These are phyloP conservation scores for Sebastes iracundus DNA, from an alignment of 2,797 vertebrate genomes.

Conservation along the genomic window DNA sequence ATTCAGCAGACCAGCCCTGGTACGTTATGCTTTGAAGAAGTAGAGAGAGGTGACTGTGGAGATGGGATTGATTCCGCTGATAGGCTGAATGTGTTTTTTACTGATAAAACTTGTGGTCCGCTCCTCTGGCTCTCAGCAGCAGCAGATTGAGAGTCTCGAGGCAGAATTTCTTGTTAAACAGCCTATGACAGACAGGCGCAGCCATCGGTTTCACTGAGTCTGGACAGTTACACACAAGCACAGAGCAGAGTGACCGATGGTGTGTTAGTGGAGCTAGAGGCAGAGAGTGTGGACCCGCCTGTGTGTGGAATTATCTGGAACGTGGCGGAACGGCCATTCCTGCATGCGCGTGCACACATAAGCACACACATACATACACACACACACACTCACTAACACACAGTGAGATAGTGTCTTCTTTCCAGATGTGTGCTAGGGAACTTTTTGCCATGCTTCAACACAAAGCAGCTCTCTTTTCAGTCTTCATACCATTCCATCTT, in stretches of 20 bases:
- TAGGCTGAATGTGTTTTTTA: conserved; percentile 15
- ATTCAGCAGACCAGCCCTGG: not conserved
- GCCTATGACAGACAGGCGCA: conserved; percentile 43
- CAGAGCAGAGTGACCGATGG: conserved; percentile 22
- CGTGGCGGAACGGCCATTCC: conserved; percentile 55
- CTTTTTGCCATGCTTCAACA: conserved; percentile 68
- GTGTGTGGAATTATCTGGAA: conserved; percentile 71
- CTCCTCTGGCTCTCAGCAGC: conserved; percentile 30
- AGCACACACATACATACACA: conserved; percentile 15
- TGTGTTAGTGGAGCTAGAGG: conserved; percentile 32
- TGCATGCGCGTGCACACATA: conserved; percentile 18
- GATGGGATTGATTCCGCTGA: conserved; percentile 25
- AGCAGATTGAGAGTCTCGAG: conserved; percentile 22
- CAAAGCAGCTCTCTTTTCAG: conserved; percentile 59
- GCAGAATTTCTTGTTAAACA: conserved; percentile 43
- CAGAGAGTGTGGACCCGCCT: conserved; percentile 44
- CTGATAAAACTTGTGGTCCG: conserved; percentile 41
- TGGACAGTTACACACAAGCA: conserved; percentile 37
- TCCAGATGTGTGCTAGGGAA: conserved; percentile 75
- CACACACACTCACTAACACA: conserved; percentile 38
- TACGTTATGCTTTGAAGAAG: not conserved
- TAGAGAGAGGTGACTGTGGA: not conserved
- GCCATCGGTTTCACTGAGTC: conserved; percentile 29
- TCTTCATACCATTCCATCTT: conserved; percentile 12
- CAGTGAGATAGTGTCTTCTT: conserved; percentile 70